A percentile compares a stretch with the other conserved stretches of the same genome.
Evolutionary conservation across 2,888 invertebrate species (phyloP).

Genomic region (Ellobium chinense): DNA sequence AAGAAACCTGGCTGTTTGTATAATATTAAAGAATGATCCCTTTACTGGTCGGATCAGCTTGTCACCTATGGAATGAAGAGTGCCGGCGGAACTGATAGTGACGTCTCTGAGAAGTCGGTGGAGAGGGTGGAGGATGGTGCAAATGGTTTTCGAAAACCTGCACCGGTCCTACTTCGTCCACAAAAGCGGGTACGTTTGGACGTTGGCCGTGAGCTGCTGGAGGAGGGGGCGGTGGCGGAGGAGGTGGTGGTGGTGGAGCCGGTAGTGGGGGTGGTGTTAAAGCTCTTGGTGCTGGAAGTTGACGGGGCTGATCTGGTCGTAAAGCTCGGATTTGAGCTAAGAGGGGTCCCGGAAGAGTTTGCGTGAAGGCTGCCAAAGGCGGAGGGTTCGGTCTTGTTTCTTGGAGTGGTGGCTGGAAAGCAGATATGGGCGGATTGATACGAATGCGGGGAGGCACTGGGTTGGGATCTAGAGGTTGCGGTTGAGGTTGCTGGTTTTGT

Average conservation of each 20-base stretch:
- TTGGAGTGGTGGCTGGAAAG: not conserved
- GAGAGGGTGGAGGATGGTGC: constrained; percentile 20
- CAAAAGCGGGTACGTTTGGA: not conserved
- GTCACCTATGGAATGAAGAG: not conserved
- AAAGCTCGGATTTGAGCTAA: not conserved
- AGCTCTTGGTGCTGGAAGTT: not conserved
- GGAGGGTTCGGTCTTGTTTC: constrained; percentile 11
- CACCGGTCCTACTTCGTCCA: not conserved
- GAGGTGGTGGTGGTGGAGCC: constrained; percentile 12
- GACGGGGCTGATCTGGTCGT: not conserved
- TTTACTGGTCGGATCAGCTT: too few species aligned
- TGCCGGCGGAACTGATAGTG: constrained; percentile 2
- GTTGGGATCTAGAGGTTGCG: not conserved
- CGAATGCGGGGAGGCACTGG: not conserved
- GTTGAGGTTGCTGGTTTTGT: not conserved
- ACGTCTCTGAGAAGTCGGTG: constrained; percentile 10
- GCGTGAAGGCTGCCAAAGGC: not conserved
- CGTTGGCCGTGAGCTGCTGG: not conserved
- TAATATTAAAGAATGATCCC: too few species aligned
- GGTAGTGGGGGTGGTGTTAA: not conserved
- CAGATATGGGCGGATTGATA: not conserved
- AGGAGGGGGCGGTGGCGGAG: constrained; percentile 11
- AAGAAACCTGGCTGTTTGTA: too few species aligned
- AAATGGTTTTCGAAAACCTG: constrained; percentile 4
- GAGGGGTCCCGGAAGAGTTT: not conserved